Evolutionary conservation across 2,113 vertebrate genomes (phyloP).

Genomic region (Saccopteryx bilineata): DNA sequence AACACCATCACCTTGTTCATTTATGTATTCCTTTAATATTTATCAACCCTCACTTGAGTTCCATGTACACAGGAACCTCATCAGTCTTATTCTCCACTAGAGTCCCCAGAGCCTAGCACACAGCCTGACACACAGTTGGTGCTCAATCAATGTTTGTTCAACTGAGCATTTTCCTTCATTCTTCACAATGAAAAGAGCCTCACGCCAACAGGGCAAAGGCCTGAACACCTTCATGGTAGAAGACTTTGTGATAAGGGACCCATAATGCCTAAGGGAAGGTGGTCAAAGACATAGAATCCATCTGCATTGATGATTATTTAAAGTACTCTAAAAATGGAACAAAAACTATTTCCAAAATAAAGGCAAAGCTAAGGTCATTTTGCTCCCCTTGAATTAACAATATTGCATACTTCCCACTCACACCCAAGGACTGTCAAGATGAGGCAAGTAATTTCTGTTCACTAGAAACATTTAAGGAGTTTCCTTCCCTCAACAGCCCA

Average conservation of each 20-base stretch:
- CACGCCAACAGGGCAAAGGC: neutral
- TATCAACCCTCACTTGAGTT: neutral
- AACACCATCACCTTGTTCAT: neutral
- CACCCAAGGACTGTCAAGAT: neutral
- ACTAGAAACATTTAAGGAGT: neutral
- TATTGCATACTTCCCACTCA: neutral
- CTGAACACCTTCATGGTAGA: neutral
- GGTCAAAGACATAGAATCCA: neutral
- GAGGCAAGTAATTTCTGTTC: neutral
- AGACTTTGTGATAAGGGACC: neutral
- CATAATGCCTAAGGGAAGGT: no score
- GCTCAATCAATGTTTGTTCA: neutral
- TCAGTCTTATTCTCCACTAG: neutral
- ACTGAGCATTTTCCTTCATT: neutral
- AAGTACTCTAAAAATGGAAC: neutral
- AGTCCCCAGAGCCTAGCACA: neutral
- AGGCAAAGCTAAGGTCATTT: neutral
- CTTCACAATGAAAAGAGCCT: neutral
- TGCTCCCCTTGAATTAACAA: neutral
- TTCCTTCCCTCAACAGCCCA: neutral
- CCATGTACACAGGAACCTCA: neutral
- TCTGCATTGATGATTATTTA: neutral
- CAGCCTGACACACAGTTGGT: neutral
- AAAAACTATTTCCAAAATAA: neutral
- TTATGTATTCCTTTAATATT: neutral